Evolutionary conservation across 1,140 invertebrate genomes (phyloP), one percentile per base, ranked within the genome.

Genomic region (Pseudomyrmex concolor): DNA sequence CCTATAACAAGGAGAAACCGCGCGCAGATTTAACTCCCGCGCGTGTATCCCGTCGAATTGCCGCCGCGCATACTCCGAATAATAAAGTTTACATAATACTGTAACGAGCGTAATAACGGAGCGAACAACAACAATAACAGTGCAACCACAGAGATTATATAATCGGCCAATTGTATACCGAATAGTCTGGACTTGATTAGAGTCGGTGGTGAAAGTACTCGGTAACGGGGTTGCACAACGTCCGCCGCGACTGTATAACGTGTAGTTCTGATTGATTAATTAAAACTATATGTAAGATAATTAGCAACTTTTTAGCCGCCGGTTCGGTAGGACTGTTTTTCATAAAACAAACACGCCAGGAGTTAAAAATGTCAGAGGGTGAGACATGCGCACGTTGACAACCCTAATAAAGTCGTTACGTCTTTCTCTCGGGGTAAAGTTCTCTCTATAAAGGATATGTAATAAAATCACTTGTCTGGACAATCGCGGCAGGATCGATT

Each of bases 291-390:
- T 34, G 7, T 54, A 62, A 72, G 73, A 68, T 89, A 89, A 89
- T 89, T 85, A 87, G 84, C 62, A 89, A 88, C 5, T 34, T 34
- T 34, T 89, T 87, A 85, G 76, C 54, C 66, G 19, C n/a, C 51
- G 57, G 83, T 62, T 17, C 54, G 67, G 22, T 50, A 17, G 73
- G 43, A 48, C 73, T 48, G 64, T 68, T 83, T 86, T 67, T 50
- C 43, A 43, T 85, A 82, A 34, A 34, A 82, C 77, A 78, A 86
- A 66, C 82, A 57, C 54, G 83, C n/a, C 50, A 83, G 74, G 85
- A 88, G 78, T 84, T 85, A 72, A 90, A 90, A 90, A 90, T 87
- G 89, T 87, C 77, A 90, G 84, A 84, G 87, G 89, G 81, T 84
- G 76, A 84, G 67, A 81, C 86, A 88, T 87, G 86, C 90, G 84